These are phyloP conservation scores for Cladopsammia gracilis DNA, from an alignment of 64 coral and sea anemone species.

Conservation along the genomic window DNA sequence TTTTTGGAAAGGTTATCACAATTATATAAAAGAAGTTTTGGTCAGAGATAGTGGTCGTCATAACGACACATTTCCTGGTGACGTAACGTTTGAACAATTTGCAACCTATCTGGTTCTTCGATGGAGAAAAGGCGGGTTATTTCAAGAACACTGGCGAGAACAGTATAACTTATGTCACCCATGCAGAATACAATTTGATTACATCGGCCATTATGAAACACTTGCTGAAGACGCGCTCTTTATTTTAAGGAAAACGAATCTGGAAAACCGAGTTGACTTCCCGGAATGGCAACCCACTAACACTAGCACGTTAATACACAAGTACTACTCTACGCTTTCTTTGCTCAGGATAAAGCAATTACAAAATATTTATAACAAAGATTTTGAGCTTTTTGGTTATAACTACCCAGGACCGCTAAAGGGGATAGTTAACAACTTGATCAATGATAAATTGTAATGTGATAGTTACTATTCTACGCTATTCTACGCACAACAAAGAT, in stretches of 20 bases:
- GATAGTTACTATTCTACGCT: no score
- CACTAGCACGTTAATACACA: slow-evolving; percentile 25
- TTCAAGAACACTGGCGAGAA: slow-evolving; percentile 74
- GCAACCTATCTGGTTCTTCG: slow-evolving; percentile 69
- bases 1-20: slow-evolving; percentile 20
- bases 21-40: slow-evolving; percentile 3
- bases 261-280: slow-evolving; percentile 66
- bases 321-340: slow-evolving; percentile 59
- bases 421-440: slow-evolving; percentile 16
- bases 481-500: no score
- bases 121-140: slow-evolving; percentile 24
- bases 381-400: slow-evolving; percentile 69
- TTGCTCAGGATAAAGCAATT: slow-evolving; percentile 55
- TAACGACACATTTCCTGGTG: slow-evolving; percentile 5
- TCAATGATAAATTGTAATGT: neutral
- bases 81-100: slow-evolving; percentile 74
- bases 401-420: slow-evolving; percentile 32
- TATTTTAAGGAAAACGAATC: slow-evolving; percentile 57
- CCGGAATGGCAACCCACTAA: slow-evolving; percentile 67
- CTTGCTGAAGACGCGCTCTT: slow-evolving; percentile 38
- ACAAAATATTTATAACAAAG: slow-evolving; percentile 45
- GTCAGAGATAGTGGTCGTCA: neutral
- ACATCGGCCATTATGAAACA: slow-evolving; percentile 76
- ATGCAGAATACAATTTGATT: slow-evolving; percentile 62
- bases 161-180: slow-evolving; percentile 73